phyloP scores from a whole-genome alignment of 2,113 vertebrate genomes.

The Rallus limicola region DNA sequence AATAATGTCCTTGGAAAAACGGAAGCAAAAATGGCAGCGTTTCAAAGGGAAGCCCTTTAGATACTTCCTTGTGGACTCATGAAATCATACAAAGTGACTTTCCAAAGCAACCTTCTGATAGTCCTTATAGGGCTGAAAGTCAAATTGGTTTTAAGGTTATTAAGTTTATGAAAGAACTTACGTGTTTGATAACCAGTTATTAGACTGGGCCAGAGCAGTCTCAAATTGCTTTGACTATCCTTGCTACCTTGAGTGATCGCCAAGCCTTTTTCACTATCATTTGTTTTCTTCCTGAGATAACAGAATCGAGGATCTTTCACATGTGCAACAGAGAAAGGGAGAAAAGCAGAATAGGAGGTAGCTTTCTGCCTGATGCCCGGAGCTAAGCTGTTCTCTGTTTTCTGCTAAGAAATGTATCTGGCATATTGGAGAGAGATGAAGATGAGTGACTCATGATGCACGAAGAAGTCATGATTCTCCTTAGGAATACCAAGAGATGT shows the following conservation, averaged over 20 bases:
- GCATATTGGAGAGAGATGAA: neutral
- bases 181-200: neutral
- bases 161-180: neutral
- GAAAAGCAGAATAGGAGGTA: neutral
- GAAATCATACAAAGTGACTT: neutral
- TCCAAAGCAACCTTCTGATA: neutral
- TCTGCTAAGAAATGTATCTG: neutral
- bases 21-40: neutral
- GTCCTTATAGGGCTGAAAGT: neutral
- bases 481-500: neutral
- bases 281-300: neutral
- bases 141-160: neutral
- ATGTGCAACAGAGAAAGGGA: neutral
- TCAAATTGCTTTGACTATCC: neutral
- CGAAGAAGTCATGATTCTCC: neutral
- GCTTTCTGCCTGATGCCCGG: neutral
- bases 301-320: neutral
- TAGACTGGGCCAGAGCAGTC: neutral
- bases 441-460: neutral
- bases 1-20: constrained; percentile 3
- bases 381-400: neutral
- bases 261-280: neutral
- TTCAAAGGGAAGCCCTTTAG: neutral
- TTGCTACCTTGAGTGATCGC: neutral
- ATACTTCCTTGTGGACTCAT: neutral